A percentile compares a stretch with the other conserved stretches of the same genome.
Conservation (phyloP, 2,888 invertebrate genomes). For the Cabera pusaria region DNA sequence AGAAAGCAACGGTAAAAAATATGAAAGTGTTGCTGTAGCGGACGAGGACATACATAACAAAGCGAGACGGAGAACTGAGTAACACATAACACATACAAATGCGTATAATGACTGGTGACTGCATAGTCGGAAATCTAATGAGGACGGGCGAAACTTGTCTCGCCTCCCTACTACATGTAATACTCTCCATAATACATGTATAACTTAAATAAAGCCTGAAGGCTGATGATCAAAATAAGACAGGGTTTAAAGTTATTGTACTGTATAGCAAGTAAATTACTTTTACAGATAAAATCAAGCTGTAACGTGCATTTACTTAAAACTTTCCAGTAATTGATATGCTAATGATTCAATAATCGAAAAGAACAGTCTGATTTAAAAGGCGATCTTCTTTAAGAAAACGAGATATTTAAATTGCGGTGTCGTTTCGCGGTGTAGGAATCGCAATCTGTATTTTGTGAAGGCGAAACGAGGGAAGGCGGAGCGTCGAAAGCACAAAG, state of each 20-base stretch:
- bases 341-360: conserved; percentile 2
- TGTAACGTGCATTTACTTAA: too few relatives aligned
- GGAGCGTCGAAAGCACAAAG: conserved; percentile 59
- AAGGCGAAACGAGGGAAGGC: conserved; percentile 48
- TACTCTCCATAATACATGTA: conserved; percentile 27
- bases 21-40: conserved; percentile 65
- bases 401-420: conserved; percentile 28
- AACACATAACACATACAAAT: conserved; percentile 66
- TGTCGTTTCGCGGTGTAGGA: conserved; percentile 37
- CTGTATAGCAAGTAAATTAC: too few relatives aligned
- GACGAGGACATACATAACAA: conserved; percentile 58
- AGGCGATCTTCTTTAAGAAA: conserved; percentile 18
- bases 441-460: conserved; percentile 56
- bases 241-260: too few relatives aligned
- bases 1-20: conserved; percentile 59
- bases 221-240: too few relatives aligned
- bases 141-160: conserved; percentile 40
- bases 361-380: conserved; percentile 11
- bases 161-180: conserved; percentile 20
- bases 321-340: too few relatives aligned
- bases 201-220: conserved; percentile 11
- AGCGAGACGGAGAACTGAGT: conserved; percentile 51
- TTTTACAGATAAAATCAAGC: too few relatives aligned
- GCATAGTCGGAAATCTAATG: conserved; percentile 63
- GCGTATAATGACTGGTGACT: conserved; percentile 49